Evolutionary conservation across 2,797 vertebrate species (phyloP).

Genomic region (Chiroxiphia lanceolata): DNA sequence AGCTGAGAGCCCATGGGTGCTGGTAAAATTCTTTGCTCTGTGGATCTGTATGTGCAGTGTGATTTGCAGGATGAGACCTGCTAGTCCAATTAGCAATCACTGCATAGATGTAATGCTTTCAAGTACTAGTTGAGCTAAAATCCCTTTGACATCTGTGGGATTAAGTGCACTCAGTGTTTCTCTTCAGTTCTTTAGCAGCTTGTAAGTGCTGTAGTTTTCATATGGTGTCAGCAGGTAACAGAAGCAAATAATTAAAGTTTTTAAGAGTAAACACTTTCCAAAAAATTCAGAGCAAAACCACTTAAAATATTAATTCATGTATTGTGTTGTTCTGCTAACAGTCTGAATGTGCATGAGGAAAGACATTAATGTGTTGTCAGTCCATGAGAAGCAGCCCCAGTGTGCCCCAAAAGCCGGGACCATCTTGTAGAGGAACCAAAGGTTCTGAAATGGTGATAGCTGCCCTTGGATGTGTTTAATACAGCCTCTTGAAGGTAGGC

Average conservation of each 20-base stretch:
- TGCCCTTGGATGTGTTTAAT: neutral
- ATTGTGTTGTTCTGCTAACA: neutral
- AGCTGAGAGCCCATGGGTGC: neutral
- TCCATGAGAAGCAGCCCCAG: neutral
- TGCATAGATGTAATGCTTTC: neutral
- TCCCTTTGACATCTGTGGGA: neutral
- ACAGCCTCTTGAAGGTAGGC: neutral
- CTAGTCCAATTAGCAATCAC: neutral
- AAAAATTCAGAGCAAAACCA: neutral
- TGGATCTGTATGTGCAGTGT: neutral
- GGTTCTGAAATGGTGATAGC: neutral
- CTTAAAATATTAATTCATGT: neutral
- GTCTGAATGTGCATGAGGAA: neutral
- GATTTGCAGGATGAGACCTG: neutral
- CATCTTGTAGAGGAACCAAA: neutral
- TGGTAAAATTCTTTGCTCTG: neutral
- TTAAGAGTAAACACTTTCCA: neutral
- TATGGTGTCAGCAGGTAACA: neutral
- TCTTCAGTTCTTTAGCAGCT: neutral
- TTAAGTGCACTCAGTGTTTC: neutral
- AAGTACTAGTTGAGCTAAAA: neutral
- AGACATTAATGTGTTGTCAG: neutral
- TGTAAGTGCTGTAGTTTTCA: neutral
- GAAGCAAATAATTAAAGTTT: neutral
- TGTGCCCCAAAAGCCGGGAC: accelerated